Percentiles rank a stretch among this genome's conserved stretches.
Evolutionary conservation across 2,113 vertebrate genomes (phyloP).

Genomic region (Sialia sialis): DNA sequence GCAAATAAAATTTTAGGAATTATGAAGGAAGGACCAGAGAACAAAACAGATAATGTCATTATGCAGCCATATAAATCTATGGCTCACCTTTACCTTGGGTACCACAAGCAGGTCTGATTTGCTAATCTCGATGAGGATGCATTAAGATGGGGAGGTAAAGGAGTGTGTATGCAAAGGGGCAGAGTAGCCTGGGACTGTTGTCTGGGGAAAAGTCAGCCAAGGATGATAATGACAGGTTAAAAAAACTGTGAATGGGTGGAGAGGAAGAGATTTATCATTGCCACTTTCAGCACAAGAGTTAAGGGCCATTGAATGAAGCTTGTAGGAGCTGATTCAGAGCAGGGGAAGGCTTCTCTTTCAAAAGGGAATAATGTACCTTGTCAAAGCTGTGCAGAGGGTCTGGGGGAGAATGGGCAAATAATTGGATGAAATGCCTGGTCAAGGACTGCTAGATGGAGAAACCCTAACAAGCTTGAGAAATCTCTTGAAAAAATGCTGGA

Average conservation of each 20-base stretch:
- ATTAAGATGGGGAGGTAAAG: background rate
- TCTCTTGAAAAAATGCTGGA: background rate
- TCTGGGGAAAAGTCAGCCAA: background rate
- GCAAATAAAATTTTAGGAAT: conserved; percentile 43
- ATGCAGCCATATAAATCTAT: background rate
- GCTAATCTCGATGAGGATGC: background rate
- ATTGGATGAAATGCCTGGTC: background rate
- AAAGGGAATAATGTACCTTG: background rate
- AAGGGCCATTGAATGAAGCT: background rate
- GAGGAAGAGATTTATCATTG: background rate
- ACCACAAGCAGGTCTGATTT: background rate
- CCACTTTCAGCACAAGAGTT: background rate
- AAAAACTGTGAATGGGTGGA: background rate
- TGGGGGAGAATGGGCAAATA: background rate
- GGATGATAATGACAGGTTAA: background rate
- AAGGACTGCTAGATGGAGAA: background rate
- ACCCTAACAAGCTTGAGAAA: background rate
- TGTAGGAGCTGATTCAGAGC: background rate
- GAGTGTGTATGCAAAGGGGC: background rate
- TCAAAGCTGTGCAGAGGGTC: background rate
- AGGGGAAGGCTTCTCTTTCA: background rate
- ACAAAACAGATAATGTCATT: background rate
- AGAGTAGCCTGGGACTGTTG: background rate
- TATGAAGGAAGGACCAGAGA: conserved; percentile 11
- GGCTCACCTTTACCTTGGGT: background rate